phyloP scores from a whole-genome alignment of 37 sponge, comb jelly and placozoan species.

The Halichondria panicea region DNA sequence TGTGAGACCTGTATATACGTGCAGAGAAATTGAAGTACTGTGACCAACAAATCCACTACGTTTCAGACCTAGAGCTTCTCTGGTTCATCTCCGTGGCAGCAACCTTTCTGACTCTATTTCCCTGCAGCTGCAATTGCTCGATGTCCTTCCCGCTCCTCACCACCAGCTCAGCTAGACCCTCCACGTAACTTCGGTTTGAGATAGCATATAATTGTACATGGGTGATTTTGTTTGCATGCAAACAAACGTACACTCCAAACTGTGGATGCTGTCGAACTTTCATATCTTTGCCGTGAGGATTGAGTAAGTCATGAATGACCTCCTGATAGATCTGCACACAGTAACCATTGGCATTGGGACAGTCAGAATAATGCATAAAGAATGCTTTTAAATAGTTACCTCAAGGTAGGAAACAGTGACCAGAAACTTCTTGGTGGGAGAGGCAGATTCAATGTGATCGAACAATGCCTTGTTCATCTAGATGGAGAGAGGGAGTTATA shows the following conservation, averaged over 20 bases:
- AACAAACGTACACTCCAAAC: constrained; percentile 1
- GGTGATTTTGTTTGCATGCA: neutral
- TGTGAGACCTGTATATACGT: too few relatives aligned
- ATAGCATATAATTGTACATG: neutral
- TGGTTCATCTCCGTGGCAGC: constrained; percentile 26
- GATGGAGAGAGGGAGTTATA: neutral
- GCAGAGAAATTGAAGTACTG: neutral
- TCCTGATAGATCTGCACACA: constrained; percentile 6
- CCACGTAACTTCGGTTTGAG: neutral
- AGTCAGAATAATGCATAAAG: neutral
- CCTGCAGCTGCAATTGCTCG: constrained; percentile 7
- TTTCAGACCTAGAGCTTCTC: constrained; percentile 13
- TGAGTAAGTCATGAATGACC: neutral
- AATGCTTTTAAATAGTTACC: neutral
- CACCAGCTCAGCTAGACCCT: constrained; percentile 11
- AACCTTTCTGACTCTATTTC: constrained; percentile 24
- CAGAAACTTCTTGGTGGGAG: neutral
- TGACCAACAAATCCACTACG: neutral
- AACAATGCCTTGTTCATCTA: constrained; percentile 2
- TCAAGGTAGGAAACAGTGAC: constrained; percentile 12
- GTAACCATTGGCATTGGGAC: neutral
- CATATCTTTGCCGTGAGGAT: constrained; percentile 10
- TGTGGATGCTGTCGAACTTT: constrained; percentile 7
- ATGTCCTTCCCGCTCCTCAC: constrained; percentile 1
- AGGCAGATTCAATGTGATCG: constrained; percentile 1